Conservation (phyloP, 2,888 invertebrate genomes). For the Chymomyza amoena region DNA sequence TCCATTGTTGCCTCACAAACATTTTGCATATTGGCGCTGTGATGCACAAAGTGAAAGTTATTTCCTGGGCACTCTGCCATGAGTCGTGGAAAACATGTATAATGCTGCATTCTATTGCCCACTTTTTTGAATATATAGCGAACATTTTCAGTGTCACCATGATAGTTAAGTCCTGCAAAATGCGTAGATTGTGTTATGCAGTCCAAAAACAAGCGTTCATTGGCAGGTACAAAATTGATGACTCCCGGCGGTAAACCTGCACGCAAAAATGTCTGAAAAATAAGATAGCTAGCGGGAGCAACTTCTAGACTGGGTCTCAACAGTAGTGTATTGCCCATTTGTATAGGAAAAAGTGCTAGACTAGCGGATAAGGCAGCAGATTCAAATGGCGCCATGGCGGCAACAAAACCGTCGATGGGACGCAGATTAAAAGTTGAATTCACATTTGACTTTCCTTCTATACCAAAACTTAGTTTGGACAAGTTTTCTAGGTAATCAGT, state of each 20-base stretch:
- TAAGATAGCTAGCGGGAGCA: slow-evolving; percentile 28
- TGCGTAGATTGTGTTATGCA: slow-evolving; percentile 29
- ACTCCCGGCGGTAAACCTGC: slow-evolving; percentile 36
- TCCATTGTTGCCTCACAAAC: slow-evolving; percentile 25
- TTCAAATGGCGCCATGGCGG: slow-evolving; percentile 34
- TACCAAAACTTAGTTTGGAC: slow-evolving; percentile 33
- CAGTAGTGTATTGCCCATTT: slow-evolving; percentile 38
- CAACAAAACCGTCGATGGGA: slow-evolving; percentile 39
- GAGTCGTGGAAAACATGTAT: slow-evolving; percentile 36
- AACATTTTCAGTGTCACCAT: slow-evolving; percentile 15
- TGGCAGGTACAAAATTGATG: slow-evolving; percentile 35
- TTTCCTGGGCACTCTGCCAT: slow-evolving; percentile 36
- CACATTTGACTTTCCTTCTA: slow-evolving; percentile 25
- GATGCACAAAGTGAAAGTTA: slow-evolving; percentile 41
- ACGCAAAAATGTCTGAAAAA: slow-evolving; percentile 20
- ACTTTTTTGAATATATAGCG: slow-evolving; percentile 25
- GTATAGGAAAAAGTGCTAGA: slow-evolving; percentile 30
- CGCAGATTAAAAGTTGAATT: slow-evolving; percentile 32
- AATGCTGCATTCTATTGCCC: slow-evolving; percentile 30
- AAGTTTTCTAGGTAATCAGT: slow-evolving; percentile 36
- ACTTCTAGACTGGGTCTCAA: slow-evolving; percentile 39
- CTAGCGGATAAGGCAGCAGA: slow-evolving; percentile 27
- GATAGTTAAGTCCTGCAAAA: slow-evolving; percentile 34
- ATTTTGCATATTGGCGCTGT: slow-evolving; percentile 26
- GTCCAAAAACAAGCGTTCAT: slow-evolving; percentile 30